Conservation (phyloP, 2,113 vertebrate genomes). For the Ciconia boyciana region DNA sequence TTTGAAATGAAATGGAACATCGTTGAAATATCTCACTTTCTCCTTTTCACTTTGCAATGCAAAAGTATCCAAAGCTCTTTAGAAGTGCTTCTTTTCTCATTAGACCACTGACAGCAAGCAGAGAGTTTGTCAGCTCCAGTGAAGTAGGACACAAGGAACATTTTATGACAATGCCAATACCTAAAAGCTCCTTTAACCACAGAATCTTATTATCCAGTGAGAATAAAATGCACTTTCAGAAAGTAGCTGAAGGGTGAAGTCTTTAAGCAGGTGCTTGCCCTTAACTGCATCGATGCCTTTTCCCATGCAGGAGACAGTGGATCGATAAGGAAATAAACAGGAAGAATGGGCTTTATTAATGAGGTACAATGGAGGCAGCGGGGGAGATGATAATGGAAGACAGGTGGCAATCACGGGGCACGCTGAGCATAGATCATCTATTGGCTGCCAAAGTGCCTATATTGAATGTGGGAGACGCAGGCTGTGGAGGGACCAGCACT, state of each 20-base stretch:
- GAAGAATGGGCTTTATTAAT: conserved; percentile 53
- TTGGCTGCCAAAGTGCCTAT: neutral
- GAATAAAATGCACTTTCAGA: neutral
- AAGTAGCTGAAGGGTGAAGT: neutral
- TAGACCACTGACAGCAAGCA: conserved; percentile 9
- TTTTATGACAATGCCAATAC: conserved; percentile 32
- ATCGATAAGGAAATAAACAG: conserved; percentile 56
- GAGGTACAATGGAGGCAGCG: neutral
- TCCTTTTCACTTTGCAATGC: conserved; percentile 36
- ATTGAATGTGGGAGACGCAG: neutral
- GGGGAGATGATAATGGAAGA: conserved; percentile 17
- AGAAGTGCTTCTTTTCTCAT: conserved; percentile 42
- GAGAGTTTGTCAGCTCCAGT: neutral
- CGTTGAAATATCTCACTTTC: conserved; percentile 40
- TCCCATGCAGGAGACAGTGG: neutral
- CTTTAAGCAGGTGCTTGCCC: conserved; percentile 7
- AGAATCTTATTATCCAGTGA: conserved; percentile 1
- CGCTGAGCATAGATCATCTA: neutral
- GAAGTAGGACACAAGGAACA: neutral
- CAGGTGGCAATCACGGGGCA: conserved; percentile 32
- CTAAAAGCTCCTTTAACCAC: conserved; percentile 18
- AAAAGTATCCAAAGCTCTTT: neutral
- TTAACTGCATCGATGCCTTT: conserved; percentile 33
- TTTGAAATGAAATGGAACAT: conserved; percentile 27
- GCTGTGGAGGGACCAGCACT: neutral